Base-by-base conservation (phyloP, 2,113 vertebrate species). In the Passer montanus region DNA sequence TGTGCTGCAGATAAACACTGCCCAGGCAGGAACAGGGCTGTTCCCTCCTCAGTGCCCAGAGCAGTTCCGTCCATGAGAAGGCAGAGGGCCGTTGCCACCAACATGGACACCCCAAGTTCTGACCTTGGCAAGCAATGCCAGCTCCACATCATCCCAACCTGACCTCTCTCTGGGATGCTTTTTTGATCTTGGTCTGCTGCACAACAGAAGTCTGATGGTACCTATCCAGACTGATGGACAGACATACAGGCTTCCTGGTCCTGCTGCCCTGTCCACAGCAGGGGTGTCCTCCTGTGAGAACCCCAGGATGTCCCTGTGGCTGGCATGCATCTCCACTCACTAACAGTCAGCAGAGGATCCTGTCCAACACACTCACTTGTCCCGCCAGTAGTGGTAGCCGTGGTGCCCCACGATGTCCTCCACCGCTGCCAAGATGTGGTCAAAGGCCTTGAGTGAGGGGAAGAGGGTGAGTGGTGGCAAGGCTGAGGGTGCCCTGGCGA, bases 311-410 rank as follows among this genome's bases (percentile, higher is more conserved):
- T 84, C 28, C 59, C 64, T 52, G 17, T 2, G 15, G 49, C 62
- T 93, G 74, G 35, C 24, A 68, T 0, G 0, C 7, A 17, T 31
- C 30, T 67, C 11, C 47, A 33, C 13, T 63, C 53, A 43, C 50
- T 9, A 41, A 33, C 8, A 52, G 43, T 37, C 4, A 15, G 37
- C 26, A 28, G 37, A 73, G 46, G 35, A 27, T 72, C 44, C 66
- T 39, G 69, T 35, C 58, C 17, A 14, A 76, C 59, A 37, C 33
- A 98, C 98, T 98, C 96, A 99, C 99, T 99, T 99, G 98, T 99
- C 99, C 95, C 99, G 98, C 99, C 99, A 99, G 98, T 99, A 99
- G 96, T 99, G 99, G 87, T 99, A 99, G 49, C 99, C 99, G 15
- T 99, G 99, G 84, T 99, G 98, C 28, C 99, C 99, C 64, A 99